Percentiles rank a stretch among this genome's conserved stretches.
phyloP scores from a whole-genome alignment of 2,797 vertebrate species.

The Diglossa cyanea region DNA sequence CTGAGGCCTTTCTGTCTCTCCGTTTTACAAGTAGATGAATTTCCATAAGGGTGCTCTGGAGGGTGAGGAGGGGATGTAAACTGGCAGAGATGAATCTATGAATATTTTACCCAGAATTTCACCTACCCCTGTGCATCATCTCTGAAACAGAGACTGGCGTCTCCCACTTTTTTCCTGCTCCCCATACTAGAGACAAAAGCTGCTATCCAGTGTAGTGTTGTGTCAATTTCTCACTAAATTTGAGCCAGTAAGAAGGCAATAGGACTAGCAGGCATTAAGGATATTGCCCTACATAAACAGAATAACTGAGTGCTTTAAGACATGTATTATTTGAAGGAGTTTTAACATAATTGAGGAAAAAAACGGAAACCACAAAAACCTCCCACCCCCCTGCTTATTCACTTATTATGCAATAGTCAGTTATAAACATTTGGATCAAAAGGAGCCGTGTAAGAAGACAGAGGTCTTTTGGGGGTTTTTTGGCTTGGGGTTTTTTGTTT shows the following conservation, averaged over 20 bases:
- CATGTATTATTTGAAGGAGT: neutral
- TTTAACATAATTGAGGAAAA: neutral
- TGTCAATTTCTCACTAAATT: neutral
- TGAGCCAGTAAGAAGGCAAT: neutral
- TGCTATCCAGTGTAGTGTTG: neutral
- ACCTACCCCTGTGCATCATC: rapidly evolving
- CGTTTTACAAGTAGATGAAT: neutral
- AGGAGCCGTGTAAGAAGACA: neutral
- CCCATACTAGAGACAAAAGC: neutral
- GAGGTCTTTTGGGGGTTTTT: neutral
- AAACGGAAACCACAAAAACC: rapidly evolving
- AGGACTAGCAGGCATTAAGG: neutral
- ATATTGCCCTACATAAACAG: neutral
- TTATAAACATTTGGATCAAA: neutral
- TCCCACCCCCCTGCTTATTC: rapidly evolving
- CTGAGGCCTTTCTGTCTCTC: neutral
- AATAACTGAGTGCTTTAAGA: neutral
- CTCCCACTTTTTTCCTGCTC: neutral
- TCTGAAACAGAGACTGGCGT: neutral
- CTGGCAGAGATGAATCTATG: neutral
- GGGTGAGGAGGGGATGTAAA: neutral
- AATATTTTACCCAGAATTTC: neutral
- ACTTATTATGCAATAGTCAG: neutral
- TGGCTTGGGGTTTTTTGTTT: neutral
- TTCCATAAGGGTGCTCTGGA: neutral